Percentiles rank a stretch among this genome's conserved stretches.
Conservation (phyloP, 2,113 vertebrate genomes). For the Pterocles gutturalis region DNA sequence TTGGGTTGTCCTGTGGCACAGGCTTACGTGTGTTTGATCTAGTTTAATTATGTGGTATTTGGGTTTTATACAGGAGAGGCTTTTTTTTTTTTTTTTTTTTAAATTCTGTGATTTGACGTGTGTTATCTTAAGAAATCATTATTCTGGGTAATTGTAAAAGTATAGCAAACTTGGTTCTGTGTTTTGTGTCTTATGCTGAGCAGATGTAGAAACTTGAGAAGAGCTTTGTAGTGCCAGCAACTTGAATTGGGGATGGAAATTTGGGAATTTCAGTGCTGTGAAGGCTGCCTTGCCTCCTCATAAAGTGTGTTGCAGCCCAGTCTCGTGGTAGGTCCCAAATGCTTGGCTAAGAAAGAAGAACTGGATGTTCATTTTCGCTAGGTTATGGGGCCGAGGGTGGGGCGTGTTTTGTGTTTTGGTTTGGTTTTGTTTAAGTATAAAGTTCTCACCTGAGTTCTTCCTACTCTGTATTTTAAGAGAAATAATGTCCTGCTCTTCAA, state of each 20-base stretch:
- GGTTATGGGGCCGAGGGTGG: accelerated
- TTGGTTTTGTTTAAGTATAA: not conserved
- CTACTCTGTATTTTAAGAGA: not conserved
- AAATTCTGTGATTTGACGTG: not conserved
- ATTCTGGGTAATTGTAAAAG: not conserved
- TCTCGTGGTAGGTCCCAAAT: not conserved
- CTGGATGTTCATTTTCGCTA: not conserved
- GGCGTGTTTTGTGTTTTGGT: not conserved
- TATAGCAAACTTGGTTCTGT: not conserved
- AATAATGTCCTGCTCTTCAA: not conserved
- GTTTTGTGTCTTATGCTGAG: not conserved
- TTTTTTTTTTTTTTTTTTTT: not conserved
- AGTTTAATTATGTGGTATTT: not conserved
- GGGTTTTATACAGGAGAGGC: not conserved
- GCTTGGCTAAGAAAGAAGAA: not conserved
- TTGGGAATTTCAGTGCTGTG: not conserved
- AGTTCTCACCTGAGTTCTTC: not conserved
- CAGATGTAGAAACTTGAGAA: not conserved
- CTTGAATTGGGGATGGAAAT: not conserved
- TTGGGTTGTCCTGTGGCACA: not conserved
- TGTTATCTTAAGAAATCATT: not conserved
- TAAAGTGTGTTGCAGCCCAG: not conserved
- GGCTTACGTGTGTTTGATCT: not conserved
- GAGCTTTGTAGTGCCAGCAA: not conserved
- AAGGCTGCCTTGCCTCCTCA: not conserved